Percentiles rank a stretch among this genome's conserved stretches.
These are phyloP conservation scores for Myotis planiceps DNA, from an alignment of 2,797 vertebrate genomes.

Conservation along the genomic window DNA sequence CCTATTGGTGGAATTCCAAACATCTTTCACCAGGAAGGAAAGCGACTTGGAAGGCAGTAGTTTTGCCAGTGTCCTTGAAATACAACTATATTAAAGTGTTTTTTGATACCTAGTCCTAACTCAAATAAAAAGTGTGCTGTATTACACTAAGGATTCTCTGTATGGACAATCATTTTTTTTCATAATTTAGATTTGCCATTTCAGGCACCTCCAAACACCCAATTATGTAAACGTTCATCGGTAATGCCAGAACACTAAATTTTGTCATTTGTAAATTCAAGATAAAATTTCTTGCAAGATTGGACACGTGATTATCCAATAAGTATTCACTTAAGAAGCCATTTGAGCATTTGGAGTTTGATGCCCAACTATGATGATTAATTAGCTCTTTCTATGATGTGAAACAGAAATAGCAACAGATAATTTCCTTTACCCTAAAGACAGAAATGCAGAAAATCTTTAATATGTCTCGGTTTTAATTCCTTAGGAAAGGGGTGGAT, in stretches of 20 bases:
- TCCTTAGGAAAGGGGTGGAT: accelerated
- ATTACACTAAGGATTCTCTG: not conserved
- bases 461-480: not conserved
- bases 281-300: conserved; percentile 73
- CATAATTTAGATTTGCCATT: conserved; percentile 30
- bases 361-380: conserved; percentile 44
- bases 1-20: not conserved
- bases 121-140: not conserved
- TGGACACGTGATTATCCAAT: conserved; percentile 64
- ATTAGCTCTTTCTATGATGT: not conserved
- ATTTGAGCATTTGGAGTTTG: conserved; percentile 46
- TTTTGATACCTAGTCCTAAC: not conserved
- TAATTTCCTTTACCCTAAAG: not conserved
- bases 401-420: not conserved
- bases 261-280: conserved; percentile 59
- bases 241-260: not conserved
- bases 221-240: conserved; percentile 2
- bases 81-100: not conserved
- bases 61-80: conserved; percentile 10
- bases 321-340: conserved; percentile 63
- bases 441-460: not conserved
- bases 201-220: conserved; percentile 6
- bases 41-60: not conserved
- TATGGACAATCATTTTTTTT: not conserved
- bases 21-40: not conserved